Evolutionary conservation across 2,797 vertebrate genomes (phyloP).

Genomic region (Hemibagrus guttatus): DNA sequence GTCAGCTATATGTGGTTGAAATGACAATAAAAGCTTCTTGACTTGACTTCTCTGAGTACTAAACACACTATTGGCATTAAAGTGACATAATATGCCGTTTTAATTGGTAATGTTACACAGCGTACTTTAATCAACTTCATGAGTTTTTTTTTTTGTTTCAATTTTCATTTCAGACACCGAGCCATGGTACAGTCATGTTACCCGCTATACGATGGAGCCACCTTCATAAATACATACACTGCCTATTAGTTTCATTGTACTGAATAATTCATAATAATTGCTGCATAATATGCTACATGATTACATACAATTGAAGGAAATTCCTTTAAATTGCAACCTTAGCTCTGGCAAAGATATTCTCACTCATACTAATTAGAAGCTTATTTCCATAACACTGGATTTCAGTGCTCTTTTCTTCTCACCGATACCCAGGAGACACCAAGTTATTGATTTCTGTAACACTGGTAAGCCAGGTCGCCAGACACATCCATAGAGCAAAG

Average conservation of each 20-base stretch:
- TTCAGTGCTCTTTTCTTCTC: neutral
- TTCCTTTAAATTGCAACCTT: neutral
- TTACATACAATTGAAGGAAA: neutral
- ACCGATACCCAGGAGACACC: neutral
- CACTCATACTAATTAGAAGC: neutral
- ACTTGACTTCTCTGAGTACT: neutral
- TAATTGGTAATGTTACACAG: neutral
- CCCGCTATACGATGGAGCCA: neutral
- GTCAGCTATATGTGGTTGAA: too few relatives aligned
- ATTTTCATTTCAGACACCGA: neutral
- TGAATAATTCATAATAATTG: constrained; percentile 2
- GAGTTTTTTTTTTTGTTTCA: neutral
- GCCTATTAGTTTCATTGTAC: neutral
- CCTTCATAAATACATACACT: neutral
- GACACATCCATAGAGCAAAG: neutral
- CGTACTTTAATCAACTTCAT: neutral
- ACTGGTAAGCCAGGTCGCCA: neutral
- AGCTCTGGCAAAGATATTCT: neutral
- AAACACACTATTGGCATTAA: neutral
- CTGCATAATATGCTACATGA: neutral
- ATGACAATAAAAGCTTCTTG: too few relatives aligned
- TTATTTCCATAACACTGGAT: neutral
- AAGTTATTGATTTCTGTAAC: constrained; percentile 23
- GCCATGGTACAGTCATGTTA: too few relatives aligned
- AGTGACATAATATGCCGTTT: neutral